phyloP scores from a whole-genome alignment of 2,797 vertebrate genomes.

The Sebastes trivittatus region DNA sequence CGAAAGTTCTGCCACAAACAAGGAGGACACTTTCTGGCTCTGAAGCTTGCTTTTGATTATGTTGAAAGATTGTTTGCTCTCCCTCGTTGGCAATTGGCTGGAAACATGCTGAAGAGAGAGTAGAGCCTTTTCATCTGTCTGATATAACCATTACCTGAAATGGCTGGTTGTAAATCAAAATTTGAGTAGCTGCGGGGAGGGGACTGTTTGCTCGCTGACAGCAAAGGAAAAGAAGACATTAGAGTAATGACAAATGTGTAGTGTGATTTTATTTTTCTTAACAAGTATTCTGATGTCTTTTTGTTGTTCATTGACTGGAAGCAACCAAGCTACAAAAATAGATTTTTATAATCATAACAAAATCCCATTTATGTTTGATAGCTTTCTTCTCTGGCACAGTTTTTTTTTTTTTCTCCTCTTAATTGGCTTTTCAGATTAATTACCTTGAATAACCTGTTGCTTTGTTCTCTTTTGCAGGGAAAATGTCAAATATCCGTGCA shows the following conservation, averaged over 20 bases:
- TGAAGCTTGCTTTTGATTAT: conserved; percentile 48
- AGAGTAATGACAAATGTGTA: conserved; percentile 4
- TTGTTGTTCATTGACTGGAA: background rate
- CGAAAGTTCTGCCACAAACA: conserved; percentile 31
- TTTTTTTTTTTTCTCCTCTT: background rate
- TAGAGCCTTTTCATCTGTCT: conserved; percentile 48
- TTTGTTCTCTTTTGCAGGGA: conserved; percentile 81
- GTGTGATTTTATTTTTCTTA: background rate
- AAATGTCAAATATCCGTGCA: conserved; percentile 92
- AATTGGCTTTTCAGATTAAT: background rate
- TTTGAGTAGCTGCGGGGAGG: background rate
- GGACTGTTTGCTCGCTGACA: background rate
- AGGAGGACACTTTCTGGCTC: conserved; percentile 44
- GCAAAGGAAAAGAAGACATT: background rate
- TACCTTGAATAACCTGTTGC: conserved; percentile 1
- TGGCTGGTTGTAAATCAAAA: conserved; percentile 51
- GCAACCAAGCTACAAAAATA: background rate
- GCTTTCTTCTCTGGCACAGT: background rate
- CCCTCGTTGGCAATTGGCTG: conserved; percentile 44
- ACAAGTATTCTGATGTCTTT: background rate
- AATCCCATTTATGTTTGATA: background rate
- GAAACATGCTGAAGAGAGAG: conserved; percentile 50
- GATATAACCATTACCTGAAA: conserved; percentile 48
- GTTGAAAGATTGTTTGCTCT: conserved; percentile 50
- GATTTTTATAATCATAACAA: background rate